Evolutionary conservation across 2,888 invertebrate genomes (phyloP), one percentile per base, ranked within the genome.

Genomic region (Capitulum mitella): DNA sequence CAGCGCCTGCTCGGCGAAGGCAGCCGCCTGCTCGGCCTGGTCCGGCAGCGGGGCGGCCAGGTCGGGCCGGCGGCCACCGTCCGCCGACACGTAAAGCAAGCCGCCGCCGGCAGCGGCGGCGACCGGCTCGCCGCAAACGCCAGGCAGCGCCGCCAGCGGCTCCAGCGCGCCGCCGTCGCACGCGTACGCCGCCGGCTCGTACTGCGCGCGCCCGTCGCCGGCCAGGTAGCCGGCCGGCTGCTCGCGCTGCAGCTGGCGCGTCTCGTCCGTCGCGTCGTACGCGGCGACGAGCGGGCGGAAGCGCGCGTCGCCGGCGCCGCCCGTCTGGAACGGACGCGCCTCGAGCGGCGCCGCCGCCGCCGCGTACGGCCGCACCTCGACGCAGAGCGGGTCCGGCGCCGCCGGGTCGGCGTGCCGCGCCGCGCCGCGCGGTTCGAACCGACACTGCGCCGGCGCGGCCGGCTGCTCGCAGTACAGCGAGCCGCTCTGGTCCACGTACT

Each of bases 371-470:
- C 2, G 34, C 16, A 19, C 64, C 34, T 14, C 64, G 58, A 29
- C 58, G n/a, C n/a, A n/a, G 29, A 43, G 29, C 58, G 26, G n/a
- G 58, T 10, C 58, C 3, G n/a, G n/a, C n/a, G n/a, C 51, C 22
- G 26, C 3, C 51, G 51, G 51, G 22, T 64, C 64, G n/a, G 32
- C 3, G 64, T 64, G 64, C 3, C 64, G 64, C 32, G n/a, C n/a
- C n/a, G n/a, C n/a, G n/a, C n/a, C n/a, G n/a, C 64, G 64, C 64
- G 64, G 26, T 40, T 70, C 70, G 40, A 70, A 70, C 19, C 70
- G 37, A 26, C 70, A 70, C 70, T 70, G 70, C 0, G 70, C 10
- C 70, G 40, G 70, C 8, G 37, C 10, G 22, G 26, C 40, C 10
- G 37, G 26, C 70, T 22, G 70, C 40, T 70, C 70, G 37, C 37